Evolutionary conservation across 1,140 invertebrate species (phyloP).

Genomic region (Drosophila carrolli): DNA sequence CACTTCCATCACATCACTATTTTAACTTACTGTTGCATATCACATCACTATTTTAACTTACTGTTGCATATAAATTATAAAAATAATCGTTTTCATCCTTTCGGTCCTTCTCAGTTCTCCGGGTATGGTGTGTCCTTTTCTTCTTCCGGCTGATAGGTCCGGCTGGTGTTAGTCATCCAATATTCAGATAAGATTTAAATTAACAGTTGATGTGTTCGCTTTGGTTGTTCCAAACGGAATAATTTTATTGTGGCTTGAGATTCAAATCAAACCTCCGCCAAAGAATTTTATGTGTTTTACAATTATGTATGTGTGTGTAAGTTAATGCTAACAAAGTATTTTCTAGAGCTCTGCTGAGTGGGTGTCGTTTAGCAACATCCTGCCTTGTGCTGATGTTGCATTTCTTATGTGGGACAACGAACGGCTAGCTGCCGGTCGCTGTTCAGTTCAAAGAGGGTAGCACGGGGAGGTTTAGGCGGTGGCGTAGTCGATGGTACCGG

Average conservation of each 20-base stretch:
- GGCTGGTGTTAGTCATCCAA: not conserved
- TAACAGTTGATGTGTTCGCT: not conserved
- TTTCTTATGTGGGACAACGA: not conserved
- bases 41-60: too few species aligned
- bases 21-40: too few species aligned
- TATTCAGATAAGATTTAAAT: not conserved
- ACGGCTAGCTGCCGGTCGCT: not conserved
- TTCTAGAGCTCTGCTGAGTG: too few species aligned
- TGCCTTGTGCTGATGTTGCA: too few species aligned
- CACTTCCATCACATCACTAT: not conserved
- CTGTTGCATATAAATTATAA: slow-evolving; percentile 1
- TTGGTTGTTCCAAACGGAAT: not conserved
- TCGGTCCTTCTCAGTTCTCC: slow-evolving; percentile 1
- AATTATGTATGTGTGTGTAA: too few species aligned
- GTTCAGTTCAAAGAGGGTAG: not conserved
- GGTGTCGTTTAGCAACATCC: too few species aligned
- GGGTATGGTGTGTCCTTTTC: slow-evolving; percentile 1
- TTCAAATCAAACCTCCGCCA: too few species aligned
- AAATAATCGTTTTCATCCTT: not conserved
- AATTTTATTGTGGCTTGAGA: too few species aligned
- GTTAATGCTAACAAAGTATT: too few species aligned
- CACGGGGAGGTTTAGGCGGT: not conserved
- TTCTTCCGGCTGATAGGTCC: not conserved
- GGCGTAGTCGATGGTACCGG: not conserved
- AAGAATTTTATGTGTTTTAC: too few species aligned